Percentiles rank a stretch among this genome's conserved stretches.
Conservation (phyloP, 2,888 invertebrate species). For the Trichogramma evanescens region DNA sequence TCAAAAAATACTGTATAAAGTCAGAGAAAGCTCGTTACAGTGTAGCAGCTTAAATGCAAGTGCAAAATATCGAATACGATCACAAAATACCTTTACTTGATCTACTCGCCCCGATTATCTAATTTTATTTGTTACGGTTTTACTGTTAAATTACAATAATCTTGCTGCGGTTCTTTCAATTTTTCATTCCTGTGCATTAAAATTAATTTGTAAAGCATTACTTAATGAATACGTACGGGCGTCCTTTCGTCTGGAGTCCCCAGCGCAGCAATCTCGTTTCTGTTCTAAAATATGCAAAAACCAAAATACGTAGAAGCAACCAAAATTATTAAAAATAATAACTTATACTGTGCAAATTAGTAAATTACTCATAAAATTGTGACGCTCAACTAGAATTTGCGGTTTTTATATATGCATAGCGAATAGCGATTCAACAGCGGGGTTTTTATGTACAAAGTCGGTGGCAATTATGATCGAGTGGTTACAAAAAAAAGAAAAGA, state of each 20-base stretch:
- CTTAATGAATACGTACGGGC: constrained; percentile 60
- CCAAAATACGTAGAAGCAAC: constrained; percentile 37
- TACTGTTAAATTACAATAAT: background rate
- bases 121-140: no score
- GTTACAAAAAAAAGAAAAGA: background rate
- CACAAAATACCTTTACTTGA: no score
- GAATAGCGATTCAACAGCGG: no score
- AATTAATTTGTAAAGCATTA: constrained; percentile 16
- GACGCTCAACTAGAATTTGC: no score
- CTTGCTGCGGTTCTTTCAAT: background rate
- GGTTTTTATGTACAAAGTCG: no score
- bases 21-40: constrained; percentile 1
- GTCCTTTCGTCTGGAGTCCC: constrained; percentile 59
- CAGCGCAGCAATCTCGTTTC: constrained; percentile 35
- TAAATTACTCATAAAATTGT: background rate
- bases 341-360: background rate
- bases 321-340: constrained; percentile 15
- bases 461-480: background rate
- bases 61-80: no score
- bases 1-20: background rate
- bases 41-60: background rate
- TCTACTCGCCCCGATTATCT: no score
- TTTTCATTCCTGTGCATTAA: constrained; percentile 11
- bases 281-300: constrained; percentile 45
- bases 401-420: no score